Evolutionary conservation across 2,113 vertebrate species (phyloP).

Genomic region (Amblyornis subalaris): DNA sequence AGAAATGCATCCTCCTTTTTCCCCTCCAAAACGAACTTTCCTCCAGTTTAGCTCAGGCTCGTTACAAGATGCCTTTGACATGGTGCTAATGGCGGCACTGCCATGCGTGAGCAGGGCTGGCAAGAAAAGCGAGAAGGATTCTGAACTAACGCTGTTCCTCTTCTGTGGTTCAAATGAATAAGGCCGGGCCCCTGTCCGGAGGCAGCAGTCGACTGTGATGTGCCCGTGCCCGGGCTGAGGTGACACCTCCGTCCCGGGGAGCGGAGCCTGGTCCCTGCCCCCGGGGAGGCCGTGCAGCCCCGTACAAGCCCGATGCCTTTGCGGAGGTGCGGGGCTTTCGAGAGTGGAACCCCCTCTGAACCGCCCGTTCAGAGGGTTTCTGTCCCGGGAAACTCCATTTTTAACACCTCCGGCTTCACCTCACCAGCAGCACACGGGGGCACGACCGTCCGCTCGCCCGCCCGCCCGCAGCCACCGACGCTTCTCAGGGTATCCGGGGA

Average conservation of each 20-base stretch:
- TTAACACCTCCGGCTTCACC: not conserved
- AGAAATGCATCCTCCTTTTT: not conserved
- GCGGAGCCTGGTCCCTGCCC: not conserved
- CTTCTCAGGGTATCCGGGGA: accelerated
- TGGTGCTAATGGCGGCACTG: not conserved
- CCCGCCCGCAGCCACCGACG: accelerated
- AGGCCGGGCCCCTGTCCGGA: accelerated
- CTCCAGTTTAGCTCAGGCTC: not conserved
- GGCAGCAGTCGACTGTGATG: accelerated
- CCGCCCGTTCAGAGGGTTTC: not conserved
- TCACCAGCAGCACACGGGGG: not conserved
- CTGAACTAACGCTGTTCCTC: accelerated
- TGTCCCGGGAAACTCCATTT: not conserved
- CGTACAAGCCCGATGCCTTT: accelerated
- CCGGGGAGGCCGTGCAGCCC: not conserved
- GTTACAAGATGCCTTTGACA: accelerated
- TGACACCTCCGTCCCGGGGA: accelerated
- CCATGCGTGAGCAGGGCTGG: not conserved
- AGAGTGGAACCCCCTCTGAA: accelerated
- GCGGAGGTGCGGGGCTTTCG: not conserved
- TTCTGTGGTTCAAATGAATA: accelerated
- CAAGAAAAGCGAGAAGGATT: accelerated
- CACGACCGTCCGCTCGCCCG: not conserved
- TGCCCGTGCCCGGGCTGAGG: accelerated
- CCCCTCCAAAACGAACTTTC: not conserved